phyloP scores from a whole-genome alignment of 2,888 invertebrate species.

The Salpingus planirostris region DNA sequence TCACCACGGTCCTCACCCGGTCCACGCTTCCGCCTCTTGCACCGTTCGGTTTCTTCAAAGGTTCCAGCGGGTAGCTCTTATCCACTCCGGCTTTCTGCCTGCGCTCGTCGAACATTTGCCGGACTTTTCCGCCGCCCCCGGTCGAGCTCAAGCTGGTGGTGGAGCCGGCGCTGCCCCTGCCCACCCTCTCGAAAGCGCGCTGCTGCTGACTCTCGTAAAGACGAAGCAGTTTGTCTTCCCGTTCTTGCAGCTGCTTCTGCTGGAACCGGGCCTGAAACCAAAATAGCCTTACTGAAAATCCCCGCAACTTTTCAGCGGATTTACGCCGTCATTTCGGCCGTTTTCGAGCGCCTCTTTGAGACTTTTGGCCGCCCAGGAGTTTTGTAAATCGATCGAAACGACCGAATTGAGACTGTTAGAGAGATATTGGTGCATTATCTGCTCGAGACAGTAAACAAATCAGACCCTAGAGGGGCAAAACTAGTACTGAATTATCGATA shows the following conservation, averaged over 20 bases:
- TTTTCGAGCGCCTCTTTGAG: constrained; percentile 42
- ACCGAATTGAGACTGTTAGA: constrained; percentile 36
- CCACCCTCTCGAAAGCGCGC: constrained; percentile 52
- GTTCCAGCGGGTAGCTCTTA: constrained; percentile 73
- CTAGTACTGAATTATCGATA: constrained; percentile 15
- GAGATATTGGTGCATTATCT: constrained; percentile 31
- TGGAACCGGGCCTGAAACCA: constrained; percentile 67
- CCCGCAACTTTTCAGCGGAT: not conserved
- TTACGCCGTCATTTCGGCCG: constrained; percentile 20
- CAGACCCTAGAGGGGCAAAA: no score
- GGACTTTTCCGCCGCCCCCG: constrained; percentile 46
- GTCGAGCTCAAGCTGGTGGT: constrained; percentile 13
- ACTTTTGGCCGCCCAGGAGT: constrained; percentile 51
- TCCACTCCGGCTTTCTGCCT: constrained; percentile 68
- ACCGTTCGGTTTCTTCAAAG: constrained; percentile 45
- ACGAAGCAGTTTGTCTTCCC: constrained; percentile 66
- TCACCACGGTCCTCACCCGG: constrained; percentile 34
- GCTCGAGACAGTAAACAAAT: no score
- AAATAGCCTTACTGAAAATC: not conserved
- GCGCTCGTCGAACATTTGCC: constrained; percentile 80
- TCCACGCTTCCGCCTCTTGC: constrained; percentile 40
- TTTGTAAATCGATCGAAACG: constrained; percentile 47
- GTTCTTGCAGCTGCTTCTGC: constrained; percentile 72
- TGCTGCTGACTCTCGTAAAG: constrained; percentile 62
- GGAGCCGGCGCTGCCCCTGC: constrained; percentile 43